Conservation (phyloP, 2,113 vertebrate species). For the Pteropus alecto region DNA sequence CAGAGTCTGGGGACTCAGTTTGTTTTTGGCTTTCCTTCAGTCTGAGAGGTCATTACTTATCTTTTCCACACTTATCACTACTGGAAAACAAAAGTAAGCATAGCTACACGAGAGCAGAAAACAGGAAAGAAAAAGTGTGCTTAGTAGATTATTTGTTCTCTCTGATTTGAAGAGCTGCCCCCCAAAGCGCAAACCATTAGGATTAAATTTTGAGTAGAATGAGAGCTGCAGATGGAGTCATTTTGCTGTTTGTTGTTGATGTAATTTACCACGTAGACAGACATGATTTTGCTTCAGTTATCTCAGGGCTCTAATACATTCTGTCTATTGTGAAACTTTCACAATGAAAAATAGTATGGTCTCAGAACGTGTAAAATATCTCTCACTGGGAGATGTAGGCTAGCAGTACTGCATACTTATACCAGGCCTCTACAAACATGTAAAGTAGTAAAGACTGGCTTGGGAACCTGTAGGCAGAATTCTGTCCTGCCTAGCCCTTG, state of each 20-base stretch:
- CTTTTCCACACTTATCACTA: not conserved
- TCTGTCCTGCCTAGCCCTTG: not conserved
- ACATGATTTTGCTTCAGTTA: slow-evolving; percentile 3
- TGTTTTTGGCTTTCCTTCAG: not conserved
- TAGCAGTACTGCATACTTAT: not conserved
- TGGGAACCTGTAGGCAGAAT: not conserved
- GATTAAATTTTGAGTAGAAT: not conserved
- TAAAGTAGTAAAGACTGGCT: not conserved
- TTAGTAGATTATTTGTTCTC: not conserved
- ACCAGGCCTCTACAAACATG: not conserved
- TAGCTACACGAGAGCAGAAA: not conserved
- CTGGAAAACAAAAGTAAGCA: not conserved
- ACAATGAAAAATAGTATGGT: not conserved
- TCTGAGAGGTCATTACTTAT: not conserved
- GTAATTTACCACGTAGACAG: not conserved
- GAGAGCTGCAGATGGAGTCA: not conserved
- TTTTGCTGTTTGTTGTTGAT: not conserved
- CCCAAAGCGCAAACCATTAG: not conserved
- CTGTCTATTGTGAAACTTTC: not conserved
- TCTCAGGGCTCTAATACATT: not conserved
- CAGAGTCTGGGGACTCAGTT: not conserved
- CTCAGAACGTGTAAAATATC: not conserved
- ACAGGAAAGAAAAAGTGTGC: not conserved
- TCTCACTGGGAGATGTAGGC: not conserved
- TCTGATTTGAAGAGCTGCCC: not conserved